These are phyloP conservation scores for Typhlichthys subterraneus DNA, from an alignment of 2,797 vertebrate species.

Conservation along the genomic window DNA sequence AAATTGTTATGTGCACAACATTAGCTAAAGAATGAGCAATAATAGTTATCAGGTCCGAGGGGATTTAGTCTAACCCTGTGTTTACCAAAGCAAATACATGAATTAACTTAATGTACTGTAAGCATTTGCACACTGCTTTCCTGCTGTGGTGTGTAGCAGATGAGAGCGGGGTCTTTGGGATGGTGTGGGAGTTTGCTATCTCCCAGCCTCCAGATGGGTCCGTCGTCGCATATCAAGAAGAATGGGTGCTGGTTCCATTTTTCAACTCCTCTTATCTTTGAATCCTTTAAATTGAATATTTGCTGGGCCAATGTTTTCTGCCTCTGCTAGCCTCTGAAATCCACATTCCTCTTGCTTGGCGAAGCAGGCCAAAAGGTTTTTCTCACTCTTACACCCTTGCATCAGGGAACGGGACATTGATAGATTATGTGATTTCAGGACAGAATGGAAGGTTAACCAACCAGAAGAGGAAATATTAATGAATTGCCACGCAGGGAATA, in stretches of 20 bases:
- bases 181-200: constrained; percentile 85
- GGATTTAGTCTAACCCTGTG: constrained; percentile 47
- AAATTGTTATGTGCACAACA: constrained; percentile 4
- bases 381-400: constrained; percentile 58
- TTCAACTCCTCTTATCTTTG: constrained; percentile 83
- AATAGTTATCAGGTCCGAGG: constrained; percentile 17
- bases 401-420: constrained; percentile 73
- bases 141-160: constrained; percentile 68
- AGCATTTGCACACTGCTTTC: constrained; percentile 70
- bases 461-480: constrained; percentile 56
- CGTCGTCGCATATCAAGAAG: constrained; percentile 86
- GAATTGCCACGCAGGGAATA: constrained; percentile 50
- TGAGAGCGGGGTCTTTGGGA: constrained; percentile 78
- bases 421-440: constrained; percentile 75
- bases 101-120: constrained; percentile 78
- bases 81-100: constrained; percentile 71
- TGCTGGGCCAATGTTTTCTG: constrained; percentile 82
- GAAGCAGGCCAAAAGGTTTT: constrained; percentile 69
- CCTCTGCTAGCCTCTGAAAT: constrained; percentile 71
- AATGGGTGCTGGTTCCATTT: constrained; percentile 85
- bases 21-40: constrained; percentile 20
- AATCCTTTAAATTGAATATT: constrained; percentile 88
- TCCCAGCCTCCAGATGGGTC: constrained; percentile 84
- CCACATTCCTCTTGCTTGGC: constrained; percentile 69
- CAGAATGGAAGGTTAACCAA: constrained; percentile 69